A percentile compares a stretch with the other conserved stretches of the same genome.
Conservation (phyloP, 2,888 invertebrate species). For the Operophtera brumata region DNA sequence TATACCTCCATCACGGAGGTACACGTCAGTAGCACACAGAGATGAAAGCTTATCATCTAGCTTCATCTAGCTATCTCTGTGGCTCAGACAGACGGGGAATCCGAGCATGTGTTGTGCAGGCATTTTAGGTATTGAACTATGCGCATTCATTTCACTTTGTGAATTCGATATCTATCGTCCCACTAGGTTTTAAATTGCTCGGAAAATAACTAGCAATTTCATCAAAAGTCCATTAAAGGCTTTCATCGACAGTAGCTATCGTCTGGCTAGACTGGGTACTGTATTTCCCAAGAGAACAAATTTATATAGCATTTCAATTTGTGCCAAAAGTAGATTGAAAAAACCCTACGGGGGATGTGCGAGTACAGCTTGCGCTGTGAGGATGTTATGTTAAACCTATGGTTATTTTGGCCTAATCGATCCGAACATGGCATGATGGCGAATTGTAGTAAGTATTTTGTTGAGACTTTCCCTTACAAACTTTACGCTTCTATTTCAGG, state of each 20-base stretch:
- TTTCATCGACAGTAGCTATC: neutral
- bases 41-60: neutral
- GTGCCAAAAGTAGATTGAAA: neutral
- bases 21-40: neutral
- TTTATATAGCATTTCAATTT: neutral
- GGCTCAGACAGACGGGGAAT: neutral
- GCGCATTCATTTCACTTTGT: neutral
- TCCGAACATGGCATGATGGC: no score
- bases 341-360: no score
- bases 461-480: no score
- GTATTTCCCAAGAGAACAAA: neutral
- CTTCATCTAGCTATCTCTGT: no score
- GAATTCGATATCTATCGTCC: neutral
- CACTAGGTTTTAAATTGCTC: neutral
- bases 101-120: constrained; percentile 3
- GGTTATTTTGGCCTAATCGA: no score
- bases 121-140: constrained; percentile 3
- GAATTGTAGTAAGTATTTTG: no score
- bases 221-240: neutral
- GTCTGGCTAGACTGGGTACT: neutral
- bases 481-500: no score
- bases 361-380: neutral
- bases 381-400: no score
- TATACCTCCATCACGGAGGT: no score
- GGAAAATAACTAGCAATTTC: neutral